Conservation (phyloP, 2,888 invertebrate genomes). For the Phortica okadai region DNA sequence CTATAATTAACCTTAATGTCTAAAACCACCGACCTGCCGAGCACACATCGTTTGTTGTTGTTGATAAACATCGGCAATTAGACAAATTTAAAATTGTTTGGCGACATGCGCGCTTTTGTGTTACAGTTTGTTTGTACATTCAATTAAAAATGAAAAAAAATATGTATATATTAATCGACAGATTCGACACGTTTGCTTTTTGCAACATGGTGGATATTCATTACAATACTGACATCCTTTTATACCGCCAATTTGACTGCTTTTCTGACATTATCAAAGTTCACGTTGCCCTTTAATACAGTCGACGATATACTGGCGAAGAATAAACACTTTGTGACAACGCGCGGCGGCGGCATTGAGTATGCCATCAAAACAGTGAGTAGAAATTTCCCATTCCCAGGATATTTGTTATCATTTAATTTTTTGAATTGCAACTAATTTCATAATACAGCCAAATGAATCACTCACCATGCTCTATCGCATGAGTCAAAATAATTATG, state of each 20-base stretch:
- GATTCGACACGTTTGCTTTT: slow-evolving; percentile 90
- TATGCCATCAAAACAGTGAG: slow-evolving; percentile 81
- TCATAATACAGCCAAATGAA: slow-evolving; percentile 70
- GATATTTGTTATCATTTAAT: background rate
- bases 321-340: slow-evolving; percentile 84
- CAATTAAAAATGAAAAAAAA: slow-evolving; percentile 32
- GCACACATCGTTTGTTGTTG: background rate
- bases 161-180: slow-evolving; percentile 73
- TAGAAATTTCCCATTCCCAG: slow-evolving; percentile 25
- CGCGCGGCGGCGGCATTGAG: slow-evolving; percentile 84
- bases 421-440: background rate
- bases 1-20: slow-evolving; percentile 58
- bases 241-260: slow-evolving; percentile 95
- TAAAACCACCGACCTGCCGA: too few relatives aligned
- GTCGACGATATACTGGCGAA: slow-evolving; percentile 82
- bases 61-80: slow-evolving; percentile 55
- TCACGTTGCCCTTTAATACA: slow-evolving; percentile 86
- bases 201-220: slow-evolving; percentile 95
- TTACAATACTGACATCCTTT: slow-evolving; percentile 90
- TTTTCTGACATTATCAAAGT: slow-evolving; percentile 89
- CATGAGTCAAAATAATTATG: slow-evolving; percentile 72
- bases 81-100: slow-evolving; percentile 37
- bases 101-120: background rate
- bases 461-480: slow-evolving; percentile 68
- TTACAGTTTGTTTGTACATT: slow-evolving; percentile 42